Evolutionary conservation across 2,888 invertebrate species (phyloP), one percentile per base, ranked within the genome.

Genomic region (Nemapogon koenigi): DNA sequence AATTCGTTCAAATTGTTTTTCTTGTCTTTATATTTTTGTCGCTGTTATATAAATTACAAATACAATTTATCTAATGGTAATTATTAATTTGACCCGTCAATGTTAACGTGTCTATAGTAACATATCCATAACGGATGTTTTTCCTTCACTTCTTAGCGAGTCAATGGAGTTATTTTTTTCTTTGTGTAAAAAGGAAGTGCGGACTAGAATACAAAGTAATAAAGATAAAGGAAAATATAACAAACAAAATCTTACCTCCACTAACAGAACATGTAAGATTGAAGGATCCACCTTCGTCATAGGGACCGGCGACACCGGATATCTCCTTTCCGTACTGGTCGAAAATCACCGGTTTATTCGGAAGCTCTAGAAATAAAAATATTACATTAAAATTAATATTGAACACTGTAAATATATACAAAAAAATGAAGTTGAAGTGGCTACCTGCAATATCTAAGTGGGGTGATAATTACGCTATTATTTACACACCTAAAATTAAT

Each of bases 261-360:
- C 81, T 81, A 39, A 89, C 89, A 44, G 87, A 81, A 63, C 90
- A 90, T 48, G 84, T 85, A 44, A 90, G 81, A 60, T 83, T 85
- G 81, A 89, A 84, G 50, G 85, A 82, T 25, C 84, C 83, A 26
- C 87, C 88, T 67, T 90, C 90, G 56, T 84, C 83, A 67, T 88
- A 90, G 37, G 90, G 89, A 36, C 89, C 90, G 16, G 89, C 88
- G 13, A 82, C 69, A 22, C 61, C 66, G 37, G 79, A 65, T 41
- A 90, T 81, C 52, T 85, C 84, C 51, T 83, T 83, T 18, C 88
- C 88, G 47, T 81, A 81, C 53, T 87, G 88, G 61, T 89, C 87
- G 56, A 88, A 83, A 55, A 90, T 87, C 50, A 81, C 85, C 41
- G 89, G 89, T 55, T 84, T 87, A 50, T 84, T 81, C 8, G 90